Conservation (phyloP, 2,888 invertebrate genomes). For the Lasioglossum figueresi region DNA sequence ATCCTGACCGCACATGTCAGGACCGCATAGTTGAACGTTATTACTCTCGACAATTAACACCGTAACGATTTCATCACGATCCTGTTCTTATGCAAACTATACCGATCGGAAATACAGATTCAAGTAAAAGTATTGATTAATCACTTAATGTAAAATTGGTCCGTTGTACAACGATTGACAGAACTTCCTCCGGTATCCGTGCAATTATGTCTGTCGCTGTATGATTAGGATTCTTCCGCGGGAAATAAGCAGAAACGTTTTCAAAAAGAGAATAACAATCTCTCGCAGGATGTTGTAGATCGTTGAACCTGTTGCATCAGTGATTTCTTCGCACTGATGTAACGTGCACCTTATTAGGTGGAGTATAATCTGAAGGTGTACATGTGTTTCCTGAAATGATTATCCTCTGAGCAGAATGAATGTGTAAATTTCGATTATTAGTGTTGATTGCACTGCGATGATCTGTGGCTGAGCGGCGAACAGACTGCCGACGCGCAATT, state of each 20-base stretch:
- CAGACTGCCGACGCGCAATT: not conserved
- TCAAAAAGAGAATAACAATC: not conserved
- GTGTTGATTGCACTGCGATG: not conserved
- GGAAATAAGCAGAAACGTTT: not conserved
- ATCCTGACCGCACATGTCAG: not conserved
- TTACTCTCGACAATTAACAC: not conserved
- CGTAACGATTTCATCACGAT: not conserved
- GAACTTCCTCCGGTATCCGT: not conserved
- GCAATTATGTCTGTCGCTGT: not conserved
- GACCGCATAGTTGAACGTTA: not conserved
- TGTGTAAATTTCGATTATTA: not conserved
- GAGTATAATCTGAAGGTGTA: not conserved
- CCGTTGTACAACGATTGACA: not conserved
- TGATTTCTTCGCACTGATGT: not conserved
- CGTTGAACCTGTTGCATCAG: slow-evolving; percentile 15
- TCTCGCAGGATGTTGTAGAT: not conserved
- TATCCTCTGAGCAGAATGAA: not conserved
- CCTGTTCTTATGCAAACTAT: not conserved
- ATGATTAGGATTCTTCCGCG: not conserved
- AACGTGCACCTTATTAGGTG: not conserved
- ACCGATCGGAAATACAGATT: not conserved
- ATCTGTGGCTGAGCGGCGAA: not conserved
- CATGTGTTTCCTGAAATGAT: not conserved
- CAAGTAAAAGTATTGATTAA: not conserved
- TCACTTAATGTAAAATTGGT: not conserved